A percentile compares a stretch with the other conserved stretches of the same genome.
Conservation (phyloP, 2,113 vertebrate genomes). For the Cynoglossus semilaevis region DNA sequence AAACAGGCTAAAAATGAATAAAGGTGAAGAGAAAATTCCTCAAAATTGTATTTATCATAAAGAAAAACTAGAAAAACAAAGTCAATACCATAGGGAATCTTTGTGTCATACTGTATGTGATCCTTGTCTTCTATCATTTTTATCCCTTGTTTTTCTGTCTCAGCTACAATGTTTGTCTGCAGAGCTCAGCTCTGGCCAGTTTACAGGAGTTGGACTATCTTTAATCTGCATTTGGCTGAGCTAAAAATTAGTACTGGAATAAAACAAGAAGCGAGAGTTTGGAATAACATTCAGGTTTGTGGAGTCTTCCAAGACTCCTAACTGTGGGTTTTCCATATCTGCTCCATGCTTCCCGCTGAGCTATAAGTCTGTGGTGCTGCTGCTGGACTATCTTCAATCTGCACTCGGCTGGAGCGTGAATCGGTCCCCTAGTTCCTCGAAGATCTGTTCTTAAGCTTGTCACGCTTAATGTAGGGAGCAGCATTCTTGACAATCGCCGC, state of each 20-base stretch:
- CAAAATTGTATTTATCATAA: too few species aligned
- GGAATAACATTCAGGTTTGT: too few species aligned
- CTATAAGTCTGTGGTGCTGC: too few species aligned
- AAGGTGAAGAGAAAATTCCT: too few species aligned
- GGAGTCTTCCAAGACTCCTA: too few species aligned
- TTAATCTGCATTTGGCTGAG: constrained; percentile 46
- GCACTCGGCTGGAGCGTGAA: constrained; percentile 40
- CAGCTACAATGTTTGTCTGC: constrained; percentile 50
- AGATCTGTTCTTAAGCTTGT: constrained; percentile 70
- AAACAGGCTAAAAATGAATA: too few species aligned
- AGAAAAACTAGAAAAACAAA: too few species aligned
- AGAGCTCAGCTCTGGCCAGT: constrained; percentile 65
- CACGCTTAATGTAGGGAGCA: constrained; percentile 69
- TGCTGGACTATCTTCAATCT: constrained; percentile 41
- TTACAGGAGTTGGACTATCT: constrained; percentile 59
- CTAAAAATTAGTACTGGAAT: constrained; percentile 34
- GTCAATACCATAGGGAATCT: too few species aligned
- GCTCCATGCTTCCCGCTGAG: too few species aligned
- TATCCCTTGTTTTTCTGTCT: constrained; percentile 46
- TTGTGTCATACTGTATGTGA: too few species aligned
- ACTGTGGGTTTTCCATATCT: too few species aligned
- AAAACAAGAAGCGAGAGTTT: too few species aligned
- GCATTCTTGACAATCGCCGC: constrained; percentile 64
- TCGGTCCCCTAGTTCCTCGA: constrained; percentile 52
- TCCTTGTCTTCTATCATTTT: constrained; percentile 44